These are phyloP conservation scores for Lethenteron reissneri DNA, from an alignment of 2,113 vertebrate species.

Conservation along the genomic window DNA sequence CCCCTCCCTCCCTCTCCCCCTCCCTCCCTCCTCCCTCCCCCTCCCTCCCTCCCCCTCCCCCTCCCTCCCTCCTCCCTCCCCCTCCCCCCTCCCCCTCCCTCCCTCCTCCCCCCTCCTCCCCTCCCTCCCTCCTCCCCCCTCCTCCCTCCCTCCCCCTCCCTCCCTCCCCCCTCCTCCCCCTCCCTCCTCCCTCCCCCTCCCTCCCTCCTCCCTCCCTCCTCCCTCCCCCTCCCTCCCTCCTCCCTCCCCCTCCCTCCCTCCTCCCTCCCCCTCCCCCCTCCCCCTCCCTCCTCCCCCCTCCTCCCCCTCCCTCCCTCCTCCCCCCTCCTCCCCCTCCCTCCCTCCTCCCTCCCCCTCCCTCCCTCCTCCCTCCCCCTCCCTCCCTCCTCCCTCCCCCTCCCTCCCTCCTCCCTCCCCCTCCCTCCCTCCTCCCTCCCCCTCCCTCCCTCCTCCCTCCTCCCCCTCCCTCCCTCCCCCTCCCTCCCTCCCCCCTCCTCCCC, in stretches of 20 bases:
- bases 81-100: neutral
- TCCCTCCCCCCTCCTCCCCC: constrained; percentile 11
- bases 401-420: constrained; percentile 9
- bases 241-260: constrained; percentile 16
- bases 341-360: constrained; percentile 15
- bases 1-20: neutral
- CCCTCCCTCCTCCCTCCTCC: constrained; percentile 17
- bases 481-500: constrained; percentile 17
- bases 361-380: constrained; percentile 15
- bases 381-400: constrained; percentile 18
- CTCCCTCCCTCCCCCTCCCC: neutral
- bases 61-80: neutral
- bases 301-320: neutral
- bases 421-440: constrained; percentile 6
- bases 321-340: constrained; percentile 5
- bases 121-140: neutral
- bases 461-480: constrained; percentile 19
- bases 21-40: neutral
- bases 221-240: constrained; percentile 11
- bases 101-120: neutral
- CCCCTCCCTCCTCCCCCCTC: constrained; percentile 1
- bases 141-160: neutral
- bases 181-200: constrained; percentile 11
- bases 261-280: constrained; percentile 9
- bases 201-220: constrained; percentile 8